Conservation (phyloP, 2,888 invertebrate genomes). For the Labia minor region DNA sequence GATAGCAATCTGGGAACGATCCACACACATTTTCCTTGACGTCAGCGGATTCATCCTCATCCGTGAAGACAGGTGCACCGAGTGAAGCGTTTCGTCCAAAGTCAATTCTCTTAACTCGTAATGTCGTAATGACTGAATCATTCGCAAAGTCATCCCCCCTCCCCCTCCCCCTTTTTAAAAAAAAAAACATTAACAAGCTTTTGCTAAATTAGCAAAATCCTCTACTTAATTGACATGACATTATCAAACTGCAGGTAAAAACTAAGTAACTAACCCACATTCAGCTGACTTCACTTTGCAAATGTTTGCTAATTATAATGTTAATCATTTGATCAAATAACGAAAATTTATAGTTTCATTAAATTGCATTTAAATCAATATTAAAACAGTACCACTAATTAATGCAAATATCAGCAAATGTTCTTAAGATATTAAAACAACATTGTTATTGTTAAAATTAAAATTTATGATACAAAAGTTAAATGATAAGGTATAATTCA, state of each 20-base stretch:
- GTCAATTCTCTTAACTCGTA: too few relatives aligned
- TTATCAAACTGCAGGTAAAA: not conserved
- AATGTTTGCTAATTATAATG: slow-evolving; percentile 13
- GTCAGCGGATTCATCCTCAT: not conserved
- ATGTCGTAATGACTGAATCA: not conserved
- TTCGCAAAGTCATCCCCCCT: not conserved
- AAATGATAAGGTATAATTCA: too few relatives aligned
- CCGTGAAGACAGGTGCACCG: not conserved
- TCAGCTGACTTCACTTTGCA: slow-evolving; percentile 1
- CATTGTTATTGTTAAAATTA: too few relatives aligned
- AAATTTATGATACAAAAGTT: too few relatives aligned
- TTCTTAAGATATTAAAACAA: too few relatives aligned
- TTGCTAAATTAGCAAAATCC: not conserved
- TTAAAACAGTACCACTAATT: too few relatives aligned
- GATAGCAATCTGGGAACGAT: not conserved
- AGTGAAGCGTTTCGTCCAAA: too few relatives aligned
- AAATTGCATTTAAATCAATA: too few relatives aligned
- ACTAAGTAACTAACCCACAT: not conserved
- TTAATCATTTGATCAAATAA: not conserved
- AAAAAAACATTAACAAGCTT: not conserved
- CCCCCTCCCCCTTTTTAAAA: not conserved
- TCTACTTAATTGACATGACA: not conserved
- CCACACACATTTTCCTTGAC: not conserved
- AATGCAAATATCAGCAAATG: too few relatives aligned
- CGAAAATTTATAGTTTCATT: too few relatives aligned